A percentile compares a stretch with the other conserved stretches of the same genome.
phyloP scores from a whole-genome alignment of 2,797 vertebrate genomes.

The Falco peregrinus region DNA sequence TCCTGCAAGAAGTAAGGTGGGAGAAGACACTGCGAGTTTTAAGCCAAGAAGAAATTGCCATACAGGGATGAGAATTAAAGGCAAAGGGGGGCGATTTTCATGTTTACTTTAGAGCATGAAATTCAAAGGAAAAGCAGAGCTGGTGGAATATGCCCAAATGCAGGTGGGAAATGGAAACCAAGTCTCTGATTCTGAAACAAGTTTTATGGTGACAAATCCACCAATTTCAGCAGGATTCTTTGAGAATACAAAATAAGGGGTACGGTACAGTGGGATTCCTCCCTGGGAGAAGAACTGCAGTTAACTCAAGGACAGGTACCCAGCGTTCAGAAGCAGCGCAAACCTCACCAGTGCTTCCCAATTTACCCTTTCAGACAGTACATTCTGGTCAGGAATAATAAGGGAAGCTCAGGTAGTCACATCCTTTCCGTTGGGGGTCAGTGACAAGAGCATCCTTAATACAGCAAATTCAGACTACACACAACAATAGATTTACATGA shows the following conservation, averaged over 20 bases:
- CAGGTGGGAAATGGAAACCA: neutral
- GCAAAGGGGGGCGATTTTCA: neutral
- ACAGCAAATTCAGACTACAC: neutral
- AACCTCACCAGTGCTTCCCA: neutral
- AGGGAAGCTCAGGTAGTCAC: constrained; percentile 27
- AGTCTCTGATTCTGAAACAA: neutral
- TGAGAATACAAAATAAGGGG: neutral
- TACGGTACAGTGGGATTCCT: neutral
- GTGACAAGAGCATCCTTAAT: constrained; percentile 20
- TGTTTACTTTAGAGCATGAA: neutral
- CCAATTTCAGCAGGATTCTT: neutral
- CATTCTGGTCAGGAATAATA: neutral
- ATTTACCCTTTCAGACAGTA: constrained; percentile 8
- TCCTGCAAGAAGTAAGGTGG: neutral
- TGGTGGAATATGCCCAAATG: neutral
- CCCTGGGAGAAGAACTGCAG: neutral
- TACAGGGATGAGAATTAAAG: neutral
- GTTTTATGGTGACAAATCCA: neutral
- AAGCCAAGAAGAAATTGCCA: neutral
- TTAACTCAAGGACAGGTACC: neutral
- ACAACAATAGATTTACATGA: neutral
- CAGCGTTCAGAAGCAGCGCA: neutral
- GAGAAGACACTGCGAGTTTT: neutral
- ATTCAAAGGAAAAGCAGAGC: neutral
- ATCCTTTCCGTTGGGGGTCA: neutral